Conservation (phyloP, 2,797 vertebrate genomes). For the Sebastes cheni region DNA sequence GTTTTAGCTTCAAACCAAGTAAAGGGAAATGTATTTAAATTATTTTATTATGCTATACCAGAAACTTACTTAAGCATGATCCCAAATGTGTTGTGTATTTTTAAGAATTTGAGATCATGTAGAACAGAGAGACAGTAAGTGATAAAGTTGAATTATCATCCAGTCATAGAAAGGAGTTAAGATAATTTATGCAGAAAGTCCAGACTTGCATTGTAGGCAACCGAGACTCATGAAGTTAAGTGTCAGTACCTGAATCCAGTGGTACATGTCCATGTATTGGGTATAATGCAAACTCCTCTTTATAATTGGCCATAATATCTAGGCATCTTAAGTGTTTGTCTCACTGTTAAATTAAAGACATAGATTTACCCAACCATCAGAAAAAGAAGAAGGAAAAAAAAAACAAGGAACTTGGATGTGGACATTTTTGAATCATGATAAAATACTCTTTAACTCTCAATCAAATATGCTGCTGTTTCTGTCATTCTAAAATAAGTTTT, state of each 20-base stretch:
- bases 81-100: not conserved
- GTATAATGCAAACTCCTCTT: not conserved
- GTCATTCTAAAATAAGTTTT: not conserved
- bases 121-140: not conserved
- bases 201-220: not conserved
- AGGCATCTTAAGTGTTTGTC: not conserved
- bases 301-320: not conserved
- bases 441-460: not conserved
- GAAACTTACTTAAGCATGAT: not conserved
- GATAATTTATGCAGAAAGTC: not conserved
- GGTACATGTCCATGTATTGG: not conserved
- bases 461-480: not conserved
- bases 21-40: not conserved
- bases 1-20: not conserved
- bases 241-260: not conserved
- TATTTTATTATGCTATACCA: not conserved
- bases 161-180: not conserved
- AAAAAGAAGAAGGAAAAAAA: not conserved
- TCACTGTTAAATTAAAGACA: not conserved
- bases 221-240: not conserved
- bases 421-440: not conserved
- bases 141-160: not conserved
- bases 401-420: not conserved
- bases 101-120: not conserved
- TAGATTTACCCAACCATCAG: not conserved